These are phyloP conservation scores for Tortricodes alternella DNA, from an alignment of 2,888 invertebrate genomes.

Conservation along the genomic window DNA sequence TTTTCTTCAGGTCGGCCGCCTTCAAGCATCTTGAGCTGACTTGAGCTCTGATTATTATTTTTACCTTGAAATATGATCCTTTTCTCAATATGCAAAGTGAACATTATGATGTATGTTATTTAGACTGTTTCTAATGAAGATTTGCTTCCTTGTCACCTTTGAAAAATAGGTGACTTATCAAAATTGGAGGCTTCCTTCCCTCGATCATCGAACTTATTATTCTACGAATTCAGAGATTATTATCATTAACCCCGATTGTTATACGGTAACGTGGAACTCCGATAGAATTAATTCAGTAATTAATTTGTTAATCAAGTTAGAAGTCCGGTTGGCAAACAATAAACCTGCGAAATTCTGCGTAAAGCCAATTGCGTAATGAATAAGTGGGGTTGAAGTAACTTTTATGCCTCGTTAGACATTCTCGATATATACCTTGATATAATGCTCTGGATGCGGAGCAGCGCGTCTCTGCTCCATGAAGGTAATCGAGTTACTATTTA, in stretches of 20 bases:
- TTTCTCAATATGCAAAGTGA: too few relatives aligned
- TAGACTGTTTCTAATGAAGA: too few relatives aligned
- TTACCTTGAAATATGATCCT: too few relatives aligned
- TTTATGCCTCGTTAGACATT: constrained; percentile 41
- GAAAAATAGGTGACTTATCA: too few relatives aligned
- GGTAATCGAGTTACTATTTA: constrained; percentile 30
- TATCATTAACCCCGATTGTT: constrained; percentile 46
- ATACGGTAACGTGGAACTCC: constrained; percentile 51
- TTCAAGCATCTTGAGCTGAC: too few relatives aligned
- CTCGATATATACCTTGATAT: constrained; percentile 23
- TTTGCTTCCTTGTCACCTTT: too few relatives aligned
- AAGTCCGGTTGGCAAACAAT: constrained; percentile 56
- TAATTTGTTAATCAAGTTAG: constrained; percentile 61
- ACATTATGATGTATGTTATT: too few relatives aligned
- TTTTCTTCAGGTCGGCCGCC: too few relatives aligned
- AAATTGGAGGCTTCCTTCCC: too few relatives aligned
- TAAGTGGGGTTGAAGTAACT: constrained; percentile 37
- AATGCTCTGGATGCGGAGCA: background rate
- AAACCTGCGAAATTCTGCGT: constrained; percentile 44
- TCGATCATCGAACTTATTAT: background rate
- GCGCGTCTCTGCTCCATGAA: constrained; percentile 11
- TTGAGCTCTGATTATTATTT: too few relatives aligned
- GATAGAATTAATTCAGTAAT: constrained; percentile 53
- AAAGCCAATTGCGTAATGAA: constrained; percentile 36
- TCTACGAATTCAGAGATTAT: constrained; percentile 26